phyloP scores from a whole-genome alignment of 2,888 invertebrate genomes.

The Heterodera filipjevi region DNA sequence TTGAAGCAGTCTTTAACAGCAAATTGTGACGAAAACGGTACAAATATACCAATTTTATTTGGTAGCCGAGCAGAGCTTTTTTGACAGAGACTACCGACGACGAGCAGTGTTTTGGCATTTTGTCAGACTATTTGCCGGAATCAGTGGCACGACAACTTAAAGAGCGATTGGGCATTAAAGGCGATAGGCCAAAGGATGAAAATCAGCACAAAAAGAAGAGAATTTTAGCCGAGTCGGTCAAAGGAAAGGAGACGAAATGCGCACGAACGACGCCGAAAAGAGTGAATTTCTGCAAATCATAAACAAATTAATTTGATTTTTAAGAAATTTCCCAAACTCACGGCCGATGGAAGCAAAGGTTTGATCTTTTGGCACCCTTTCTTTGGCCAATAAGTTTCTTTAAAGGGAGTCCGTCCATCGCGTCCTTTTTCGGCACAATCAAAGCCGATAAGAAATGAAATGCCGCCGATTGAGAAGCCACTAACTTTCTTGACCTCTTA shows the following conservation, averaged over 20 bases:
- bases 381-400: not conserved
- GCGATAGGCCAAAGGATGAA: not conserved
- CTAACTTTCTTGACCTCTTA: not conserved
- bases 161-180: constrained; percentile 18
- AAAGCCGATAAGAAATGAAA: not conserved
- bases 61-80: too few species aligned
- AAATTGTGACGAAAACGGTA: constrained; percentile 32
- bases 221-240: not conserved
- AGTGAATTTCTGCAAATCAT: not conserved
- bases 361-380: not conserved
- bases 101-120: constrained; percentile 35
- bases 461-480: not conserved
- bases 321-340: constrained; percentile 5
- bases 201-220: constrained; percentile 4
- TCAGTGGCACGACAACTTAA: constrained; percentile 22
- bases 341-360: constrained; percentile 10
- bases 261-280: not conserved
- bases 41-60: constrained; percentile 5
- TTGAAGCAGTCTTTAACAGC: constrained; percentile 35
- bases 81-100: constrained; percentile 24
- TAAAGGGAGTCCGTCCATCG: not conserved
- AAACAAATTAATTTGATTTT: not conserved
- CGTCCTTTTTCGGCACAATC: not conserved
- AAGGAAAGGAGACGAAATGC: not conserved
- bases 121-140: constrained; percentile 34